Evolutionary conservation across 1,140 invertebrate species (phyloP), one percentile per base, ranked within the genome.

Genomic region (Bathynomus jamesi): DNA sequence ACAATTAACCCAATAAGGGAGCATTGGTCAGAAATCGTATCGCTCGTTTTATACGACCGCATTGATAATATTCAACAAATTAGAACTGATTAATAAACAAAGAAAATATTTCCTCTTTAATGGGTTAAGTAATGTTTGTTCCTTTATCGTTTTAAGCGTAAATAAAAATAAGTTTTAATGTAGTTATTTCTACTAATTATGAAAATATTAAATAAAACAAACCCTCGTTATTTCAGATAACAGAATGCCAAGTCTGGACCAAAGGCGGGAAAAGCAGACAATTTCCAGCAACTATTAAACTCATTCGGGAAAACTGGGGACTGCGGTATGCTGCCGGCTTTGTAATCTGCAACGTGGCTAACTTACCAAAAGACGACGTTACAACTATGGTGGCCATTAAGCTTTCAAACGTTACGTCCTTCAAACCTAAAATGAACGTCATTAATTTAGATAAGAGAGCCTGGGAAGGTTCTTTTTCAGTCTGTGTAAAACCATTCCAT

Each of bases 401-500:
- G 24, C 46, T 21, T 25, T 25, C 1, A 17, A 65, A 13, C 13
- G 13, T 28, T 32, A 61, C 28, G 46, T 11, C 17, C 5, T 24
- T 27, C 32, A 63, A 7, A 66, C 11, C n/a, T 4, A 71, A 5
- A 29, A 30, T 21, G 66, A 71, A 11, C 65, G 67, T 63, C 28
- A n/a, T 29, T 25, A 13, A 70, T 46, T 61, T 72, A 17, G 7
- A 46, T 4, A n/a, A 28, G 21, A 68, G 62, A 29, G 28, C 13
- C 27, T n/a, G 32, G n/a, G 30, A 53, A 69, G 67, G 65, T n/a
- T 85, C 84, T 69, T 87, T 97, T 32, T 92, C 89, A 4, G 88
- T 96, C n/a, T 98, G 95, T 81, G 90, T 97, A 13, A 95, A 96
- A 78, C 94, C 95, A 0, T 85, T 98, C 46, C 94, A 96, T 81